Percentiles rank a stretch among this genome's conserved stretches.
These are phyloP conservation scores for Patiria pectinifera DNA, from an alignment of 53 echinoderm and acorn worm genomes.

Conservation along the genomic window DNA sequence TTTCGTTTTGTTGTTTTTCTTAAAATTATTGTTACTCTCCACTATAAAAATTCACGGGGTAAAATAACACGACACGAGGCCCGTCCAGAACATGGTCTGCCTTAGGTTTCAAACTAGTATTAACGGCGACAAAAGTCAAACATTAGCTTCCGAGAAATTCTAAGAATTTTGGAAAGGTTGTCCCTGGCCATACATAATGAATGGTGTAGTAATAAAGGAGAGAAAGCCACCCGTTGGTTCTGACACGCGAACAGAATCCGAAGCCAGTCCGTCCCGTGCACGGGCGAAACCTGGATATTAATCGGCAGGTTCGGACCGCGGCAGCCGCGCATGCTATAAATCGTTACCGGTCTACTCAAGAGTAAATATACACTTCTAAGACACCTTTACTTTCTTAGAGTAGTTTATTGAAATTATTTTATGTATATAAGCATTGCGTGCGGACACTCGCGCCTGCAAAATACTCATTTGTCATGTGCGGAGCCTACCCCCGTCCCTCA, in stretches of 20 bases:
- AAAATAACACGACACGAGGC: too few relatives aligned
- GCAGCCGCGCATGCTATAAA: constrained; percentile 1
- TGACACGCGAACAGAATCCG: background rate
- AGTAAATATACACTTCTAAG: background rate
- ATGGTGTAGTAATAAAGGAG: background rate
- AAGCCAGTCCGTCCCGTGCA: constrained; percentile 4
- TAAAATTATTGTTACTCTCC: too few relatives aligned
- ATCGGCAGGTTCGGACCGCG: background rate
- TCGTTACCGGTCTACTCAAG: background rate
- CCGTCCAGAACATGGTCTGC: too few relatives aligned
- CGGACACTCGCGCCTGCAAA: background rate
- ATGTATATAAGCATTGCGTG: background rate
- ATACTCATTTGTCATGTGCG: background rate
- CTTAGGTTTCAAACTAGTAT: background rate
- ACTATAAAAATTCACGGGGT: too few relatives aligned
- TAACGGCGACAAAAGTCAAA: background rate
- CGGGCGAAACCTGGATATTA: constrained; percentile 21
- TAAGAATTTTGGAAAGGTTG: background rate
- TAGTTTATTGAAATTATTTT: constrained; percentile 19
- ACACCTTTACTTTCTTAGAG: background rate
- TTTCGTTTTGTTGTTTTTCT: background rate
- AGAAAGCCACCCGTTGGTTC: background rate
- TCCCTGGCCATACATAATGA: background rate
- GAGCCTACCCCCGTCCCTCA: background rate
- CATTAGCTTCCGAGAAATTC: background rate